These are phyloP conservation scores for Epicampocera succincta DNA, from an alignment of 2,888 invertebrate genomes.

Conservation along the genomic window DNA sequence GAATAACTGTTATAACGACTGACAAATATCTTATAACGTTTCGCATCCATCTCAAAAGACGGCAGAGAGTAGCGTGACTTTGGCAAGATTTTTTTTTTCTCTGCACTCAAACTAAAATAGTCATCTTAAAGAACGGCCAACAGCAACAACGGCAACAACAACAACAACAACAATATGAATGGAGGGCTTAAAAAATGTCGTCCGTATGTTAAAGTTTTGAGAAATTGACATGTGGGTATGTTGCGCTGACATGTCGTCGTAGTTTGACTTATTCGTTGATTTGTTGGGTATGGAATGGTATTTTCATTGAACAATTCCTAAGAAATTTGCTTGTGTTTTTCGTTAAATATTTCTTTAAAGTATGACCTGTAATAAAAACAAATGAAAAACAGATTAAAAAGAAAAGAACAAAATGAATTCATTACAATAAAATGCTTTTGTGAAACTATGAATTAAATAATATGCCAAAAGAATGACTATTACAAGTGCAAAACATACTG, in stretches of 20 bases:
- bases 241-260: conserved; percentile 55
- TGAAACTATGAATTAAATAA: conserved; percentile 43
- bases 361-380: conserved; percentile 10
- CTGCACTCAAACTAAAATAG: not conserved
- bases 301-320: conserved; percentile 63
- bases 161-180: too few relatives aligned
- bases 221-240: conserved; percentile 65
- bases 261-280: conserved; percentile 46
- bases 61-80: conserved; percentile 15
- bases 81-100: not conserved
- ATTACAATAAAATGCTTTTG: conserved; percentile 48
- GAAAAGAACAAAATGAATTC: conserved; percentile 27
- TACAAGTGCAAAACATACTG: conserved; percentile 14
- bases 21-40: too few relatives aligned
- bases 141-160: conserved; percentile 13
- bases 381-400: not conserved
- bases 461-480: conserved; percentile 18
- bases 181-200: conserved; percentile 52
- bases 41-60: not conserved
- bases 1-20: too few relatives aligned
- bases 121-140: not conserved
- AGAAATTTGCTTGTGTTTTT: conserved; percentile 41
- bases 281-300: conserved; percentile 39
- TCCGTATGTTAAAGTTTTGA: conserved; percentile 52
- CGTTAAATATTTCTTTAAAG: not conserved